Conservation (phyloP, 2,113 vertebrate genomes). For the Bos javanicus region DNA sequence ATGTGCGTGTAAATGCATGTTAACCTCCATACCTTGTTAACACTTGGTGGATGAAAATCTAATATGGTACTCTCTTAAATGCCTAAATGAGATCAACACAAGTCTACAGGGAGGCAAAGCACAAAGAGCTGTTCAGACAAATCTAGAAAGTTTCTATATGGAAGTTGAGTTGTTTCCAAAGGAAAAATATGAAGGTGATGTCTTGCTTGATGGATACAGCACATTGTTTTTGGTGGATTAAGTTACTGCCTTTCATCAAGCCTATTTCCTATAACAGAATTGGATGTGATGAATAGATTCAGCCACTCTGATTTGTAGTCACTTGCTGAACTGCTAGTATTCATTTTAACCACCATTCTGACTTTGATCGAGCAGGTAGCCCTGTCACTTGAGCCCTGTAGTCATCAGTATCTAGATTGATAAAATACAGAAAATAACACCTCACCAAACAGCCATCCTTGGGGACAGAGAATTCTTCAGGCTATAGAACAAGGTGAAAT, state of each 20-base stretch:
- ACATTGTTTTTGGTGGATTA: neutral
- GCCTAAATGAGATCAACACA: neutral
- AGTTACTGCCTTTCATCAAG: constrained; percentile 50
- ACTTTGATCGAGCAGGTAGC: constrained; percentile 33
- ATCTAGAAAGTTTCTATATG: neutral
- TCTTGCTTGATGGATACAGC: constrained; percentile 6
- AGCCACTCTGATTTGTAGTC: constrained; percentile 59
- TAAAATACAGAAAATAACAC: neutral
- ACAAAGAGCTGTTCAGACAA: neutral
- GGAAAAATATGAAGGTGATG: neutral
- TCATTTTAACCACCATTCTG: constrained; percentile 18
- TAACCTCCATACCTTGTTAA: neutral
- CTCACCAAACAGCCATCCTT: neutral
- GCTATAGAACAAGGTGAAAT: neutral
- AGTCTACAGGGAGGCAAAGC: neutral
- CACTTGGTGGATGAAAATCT: neutral
- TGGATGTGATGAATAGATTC: constrained; percentile 52
- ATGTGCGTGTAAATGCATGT: neutral
- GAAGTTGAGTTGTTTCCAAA: neutral
- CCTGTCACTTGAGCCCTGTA: neutral
- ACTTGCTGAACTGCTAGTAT: constrained; percentile 20
- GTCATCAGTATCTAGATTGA: neutral
- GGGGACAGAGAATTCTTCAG: neutral
- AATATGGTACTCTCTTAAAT: neutral
- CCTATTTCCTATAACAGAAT: constrained; percentile 38